phyloP scores from a whole-genome alignment of 2,888 invertebrate species.

The Drosophila mettleri region DNA sequence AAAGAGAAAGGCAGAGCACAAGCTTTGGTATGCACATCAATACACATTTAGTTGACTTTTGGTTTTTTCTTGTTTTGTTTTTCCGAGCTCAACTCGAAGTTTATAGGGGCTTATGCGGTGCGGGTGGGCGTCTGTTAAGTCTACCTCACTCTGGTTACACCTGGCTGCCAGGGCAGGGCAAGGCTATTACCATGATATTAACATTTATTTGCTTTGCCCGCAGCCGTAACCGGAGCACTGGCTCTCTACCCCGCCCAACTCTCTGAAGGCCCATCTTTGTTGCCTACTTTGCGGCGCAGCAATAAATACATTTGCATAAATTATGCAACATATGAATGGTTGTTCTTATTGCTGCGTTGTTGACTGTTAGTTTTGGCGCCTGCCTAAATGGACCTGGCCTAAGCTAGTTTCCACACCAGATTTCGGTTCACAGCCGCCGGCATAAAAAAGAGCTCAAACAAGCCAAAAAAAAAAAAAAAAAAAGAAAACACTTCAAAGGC shows the following conservation, averaged over 20 bases:
- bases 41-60: constrained; percentile 68
- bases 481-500: constrained; percentile 55
- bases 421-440: constrained; percentile 29
- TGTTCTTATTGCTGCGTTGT: constrained; percentile 23
- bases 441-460: constrained; percentile 23
- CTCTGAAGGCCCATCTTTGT: constrained; percentile 15
- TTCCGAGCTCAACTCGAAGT: constrained; percentile 28
- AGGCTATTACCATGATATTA: constrained; percentile 76
- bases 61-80: constrained; percentile 52
- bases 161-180: constrained; percentile 52
- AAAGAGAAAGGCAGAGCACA: not conserved
- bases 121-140: not conserved
- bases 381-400: constrained; percentile 15
- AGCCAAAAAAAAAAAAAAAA: constrained; percentile 9
- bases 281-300: constrained; percentile 50
- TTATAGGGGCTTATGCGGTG: constrained; percentile 17
- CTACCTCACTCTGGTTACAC: constrained; percentile 51
- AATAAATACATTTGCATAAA: constrained; percentile 77
- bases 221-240: not conserved
- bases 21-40: constrained; percentile 42
- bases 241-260: not conserved
- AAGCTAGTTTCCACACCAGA: constrained; percentile 1
- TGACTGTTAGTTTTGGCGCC: constrained; percentile 32
- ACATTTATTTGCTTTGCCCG: constrained; percentile 73
- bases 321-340: constrained; percentile 64